These are phyloP conservation scores for Meloidogyne exigua DNA, from an alignment of 1,140 invertebrate genomes.

Conservation along the genomic window DNA sequence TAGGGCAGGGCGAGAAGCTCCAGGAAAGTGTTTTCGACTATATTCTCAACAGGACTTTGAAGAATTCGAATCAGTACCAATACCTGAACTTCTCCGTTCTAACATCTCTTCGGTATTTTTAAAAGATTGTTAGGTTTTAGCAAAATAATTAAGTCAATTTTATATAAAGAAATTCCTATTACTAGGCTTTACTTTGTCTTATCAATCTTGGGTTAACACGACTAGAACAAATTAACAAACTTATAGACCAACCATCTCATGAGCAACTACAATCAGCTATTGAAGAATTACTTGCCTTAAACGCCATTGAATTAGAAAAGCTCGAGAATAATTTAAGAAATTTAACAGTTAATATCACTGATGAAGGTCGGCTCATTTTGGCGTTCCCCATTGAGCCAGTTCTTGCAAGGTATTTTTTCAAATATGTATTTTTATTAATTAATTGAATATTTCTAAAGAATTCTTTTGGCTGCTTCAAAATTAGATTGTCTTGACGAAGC, in stretches of 20 bases:
- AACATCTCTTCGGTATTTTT: conserved; percentile 52
- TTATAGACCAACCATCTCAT: conserved; percentile 66
- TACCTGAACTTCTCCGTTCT: conserved; percentile 51
- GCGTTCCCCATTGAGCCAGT: conserved; percentile 84
- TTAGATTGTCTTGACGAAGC: conserved; percentile 74
- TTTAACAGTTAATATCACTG: conserved; percentile 69
- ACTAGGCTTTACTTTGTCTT: conserved; percentile 66
- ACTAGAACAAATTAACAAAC: conserved; percentile 64
- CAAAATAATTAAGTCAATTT: no score
- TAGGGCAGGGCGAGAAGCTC: conserved; percentile 66
- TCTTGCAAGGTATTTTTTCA: conserved; percentile 32
- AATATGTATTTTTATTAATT: conserved; percentile 21
- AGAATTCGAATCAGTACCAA: conserved; percentile 30
- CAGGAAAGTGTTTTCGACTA: conserved; percentile 67
- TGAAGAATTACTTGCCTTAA: conserved; percentile 36
- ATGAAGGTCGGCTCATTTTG: conserved; percentile 80
- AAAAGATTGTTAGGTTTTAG: not conserved
- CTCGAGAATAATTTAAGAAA: conserved; percentile 23
- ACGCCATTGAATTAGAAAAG: conserved; percentile 13
- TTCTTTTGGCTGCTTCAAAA: conserved; percentile 35
- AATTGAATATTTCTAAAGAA: conserved; percentile 40
- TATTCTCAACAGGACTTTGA: conserved; percentile 63
- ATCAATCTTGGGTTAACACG: conserved; percentile 66
- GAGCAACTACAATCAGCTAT: conserved; percentile 44
- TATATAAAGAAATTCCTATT: no score